A percentile compares a stretch with the other conserved stretches of the same genome.
phyloP scores from a whole-genome alignment of 1,140 invertebrate species.

The Magallana ariakensis region DNA sequence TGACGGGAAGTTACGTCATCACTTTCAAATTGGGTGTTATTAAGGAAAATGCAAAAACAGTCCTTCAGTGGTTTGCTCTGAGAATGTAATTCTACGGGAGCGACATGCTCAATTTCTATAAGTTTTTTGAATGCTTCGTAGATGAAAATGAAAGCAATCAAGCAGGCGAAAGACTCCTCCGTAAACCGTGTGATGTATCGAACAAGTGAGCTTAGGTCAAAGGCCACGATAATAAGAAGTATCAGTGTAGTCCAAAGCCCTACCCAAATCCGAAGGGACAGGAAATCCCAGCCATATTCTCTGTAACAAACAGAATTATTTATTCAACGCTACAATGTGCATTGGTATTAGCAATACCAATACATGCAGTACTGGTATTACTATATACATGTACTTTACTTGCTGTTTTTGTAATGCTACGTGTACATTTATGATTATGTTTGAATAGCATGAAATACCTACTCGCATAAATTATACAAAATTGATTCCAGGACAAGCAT shows the following conservation, averaged over 20 bases:
- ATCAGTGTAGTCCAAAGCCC: conserved; percentile 96
- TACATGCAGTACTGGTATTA: too few relatives aligned
- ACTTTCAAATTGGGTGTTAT: conserved; percentile 42
- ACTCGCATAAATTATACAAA: conserved; percentile 93
- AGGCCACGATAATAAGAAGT: conserved; percentile 92
- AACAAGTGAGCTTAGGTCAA: conserved; percentile 97
- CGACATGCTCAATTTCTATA: conserved; percentile 62
- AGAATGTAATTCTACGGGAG: conserved; percentile 69
- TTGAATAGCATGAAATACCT: conserved; percentile 73
- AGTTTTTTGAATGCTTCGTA: conserved; percentile 90
- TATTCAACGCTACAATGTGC: too few relatives aligned
- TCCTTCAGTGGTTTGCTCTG: conserved; percentile 18
- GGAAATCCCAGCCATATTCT: conserved; percentile 90
- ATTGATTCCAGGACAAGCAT: conserved; percentile 92
- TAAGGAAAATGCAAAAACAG: conserved; percentile 68
- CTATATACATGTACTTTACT: too few relatives aligned
- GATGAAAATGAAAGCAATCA: conserved; percentile 99
- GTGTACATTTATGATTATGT: too few relatives aligned
- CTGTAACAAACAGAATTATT: conserved; percentile 76
- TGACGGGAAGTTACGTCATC: not conserved
- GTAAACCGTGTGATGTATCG: conserved; percentile 99
- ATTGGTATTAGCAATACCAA: too few relatives aligned
- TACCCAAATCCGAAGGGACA: conserved; percentile 96
- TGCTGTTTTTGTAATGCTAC: too few relatives aligned
- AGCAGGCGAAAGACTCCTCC: conserved; percentile 98